phyloP scores from a whole-genome alignment of 64 coral and sea anemone genomes.

The Porites lutea region DNA sequence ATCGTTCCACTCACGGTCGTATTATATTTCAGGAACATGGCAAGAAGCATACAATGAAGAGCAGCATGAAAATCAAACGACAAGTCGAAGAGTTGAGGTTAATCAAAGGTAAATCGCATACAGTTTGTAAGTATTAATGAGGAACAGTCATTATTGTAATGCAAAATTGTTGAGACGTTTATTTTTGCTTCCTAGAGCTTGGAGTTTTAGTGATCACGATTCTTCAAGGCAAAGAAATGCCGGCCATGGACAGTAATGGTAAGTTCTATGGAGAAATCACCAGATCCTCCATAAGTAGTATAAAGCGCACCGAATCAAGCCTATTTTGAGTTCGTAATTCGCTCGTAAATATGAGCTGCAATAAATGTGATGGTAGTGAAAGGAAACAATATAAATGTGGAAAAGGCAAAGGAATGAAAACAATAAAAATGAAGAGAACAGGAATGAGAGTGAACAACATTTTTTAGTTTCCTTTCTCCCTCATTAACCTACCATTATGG shows the following conservation, averaged over 20 bases:
- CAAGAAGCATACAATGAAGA: constrained; percentile 92
- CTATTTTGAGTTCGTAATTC: no score
- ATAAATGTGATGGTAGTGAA: no score
- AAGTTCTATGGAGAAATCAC: not conserved
- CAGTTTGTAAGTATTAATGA: not conserved
- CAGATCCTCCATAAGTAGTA: no score
- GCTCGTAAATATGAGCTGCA: no score
- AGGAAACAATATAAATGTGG: no score
- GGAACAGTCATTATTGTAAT: not conserved
- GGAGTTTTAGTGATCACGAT: constrained; percentile 80
- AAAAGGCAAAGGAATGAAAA: no score
- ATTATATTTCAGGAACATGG: constrained; percentile 51
- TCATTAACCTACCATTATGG: no score
- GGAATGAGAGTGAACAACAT: no score
- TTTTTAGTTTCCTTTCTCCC: no score
- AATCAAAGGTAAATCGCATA: constrained; percentile 70
- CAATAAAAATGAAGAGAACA: no score
- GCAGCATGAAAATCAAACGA: constrained; percentile 84
- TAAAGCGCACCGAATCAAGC: no score
- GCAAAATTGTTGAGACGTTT: not conserved
- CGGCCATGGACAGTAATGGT: constrained; percentile 93
- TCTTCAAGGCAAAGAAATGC: constrained; percentile 79
- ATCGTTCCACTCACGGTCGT: not conserved
- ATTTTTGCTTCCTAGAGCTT: constrained; percentile 58
- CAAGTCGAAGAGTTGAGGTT: constrained; percentile 90